A percentile compares a stretch with the other conserved stretches of the same genome.
Conservation (phyloP, 2,888 invertebrate genomes). For the Dendrolimus pini region DNA sequence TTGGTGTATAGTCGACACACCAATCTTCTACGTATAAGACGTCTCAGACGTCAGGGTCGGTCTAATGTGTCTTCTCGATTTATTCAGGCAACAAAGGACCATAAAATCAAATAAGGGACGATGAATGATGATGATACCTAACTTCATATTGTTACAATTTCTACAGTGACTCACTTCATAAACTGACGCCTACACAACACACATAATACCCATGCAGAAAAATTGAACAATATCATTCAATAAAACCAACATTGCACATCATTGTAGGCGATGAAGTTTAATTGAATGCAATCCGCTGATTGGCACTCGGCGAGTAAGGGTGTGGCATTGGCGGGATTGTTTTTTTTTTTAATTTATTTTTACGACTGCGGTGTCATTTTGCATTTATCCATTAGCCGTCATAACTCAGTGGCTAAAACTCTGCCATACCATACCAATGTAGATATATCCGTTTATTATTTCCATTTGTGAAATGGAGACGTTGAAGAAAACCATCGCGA, state of each 20-base stretch:
- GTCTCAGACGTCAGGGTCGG: no score
- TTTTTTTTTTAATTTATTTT: constrained; percentile 1
- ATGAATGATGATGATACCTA: no score
- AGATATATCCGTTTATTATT: no score
- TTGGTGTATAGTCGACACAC: no score
- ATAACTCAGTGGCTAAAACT: not conserved
- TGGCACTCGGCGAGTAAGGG: constrained; percentile 21
- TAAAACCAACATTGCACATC: constrained; percentile 15
- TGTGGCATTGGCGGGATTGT: constrained; percentile 12
- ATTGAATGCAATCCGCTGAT: constrained; percentile 39
- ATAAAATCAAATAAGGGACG: no score
- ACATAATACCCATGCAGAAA: not conserved
- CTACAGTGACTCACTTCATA: not conserved
- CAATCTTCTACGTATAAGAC: no score
- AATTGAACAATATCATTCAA: constrained; percentile 4
- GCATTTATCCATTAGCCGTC: not conserved
- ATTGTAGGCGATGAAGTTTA: constrained; percentile 21
- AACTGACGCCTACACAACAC: not conserved
- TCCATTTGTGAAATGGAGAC: no score
- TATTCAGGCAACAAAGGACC: no score
- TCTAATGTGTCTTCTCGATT: no score
- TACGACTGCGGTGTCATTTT: not conserved
- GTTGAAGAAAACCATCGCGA: not conserved
- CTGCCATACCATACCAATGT: no score
- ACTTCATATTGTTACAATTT: no score